A percentile compares a stretch with the other conserved stretches of the same genome.
phyloP scores from a whole-genome alignment of 23 tunicate genomes.

The Halocynthia roretzi region DNA sequence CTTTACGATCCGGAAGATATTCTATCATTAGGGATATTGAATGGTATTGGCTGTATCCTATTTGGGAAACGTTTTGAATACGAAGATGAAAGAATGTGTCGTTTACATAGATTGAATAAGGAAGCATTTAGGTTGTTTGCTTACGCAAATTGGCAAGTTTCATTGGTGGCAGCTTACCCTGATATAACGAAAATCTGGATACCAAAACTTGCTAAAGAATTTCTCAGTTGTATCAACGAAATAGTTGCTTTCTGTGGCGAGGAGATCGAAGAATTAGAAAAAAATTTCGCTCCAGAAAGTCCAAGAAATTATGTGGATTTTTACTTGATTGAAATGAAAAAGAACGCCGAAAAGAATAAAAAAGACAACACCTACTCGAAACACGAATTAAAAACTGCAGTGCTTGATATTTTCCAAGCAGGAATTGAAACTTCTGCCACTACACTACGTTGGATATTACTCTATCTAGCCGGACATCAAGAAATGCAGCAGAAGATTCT shows the following conservation, averaged over 20 bases:
- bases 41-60: not conserved
- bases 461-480: slow-evolving; percentile 9
- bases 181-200: slow-evolving; percentile 6
- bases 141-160: not conserved
- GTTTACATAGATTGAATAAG: not conserved
- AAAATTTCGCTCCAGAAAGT: not conserved
- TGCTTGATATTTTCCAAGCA: slow-evolving; percentile 25
- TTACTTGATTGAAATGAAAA: slow-evolving; percentile 9
- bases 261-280: too few species aligned
- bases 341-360: too few species aligned
- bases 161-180: slow-evolving; percentile 2
- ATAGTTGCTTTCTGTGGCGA: too few species aligned
- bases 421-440: slow-evolving; percentile 23
- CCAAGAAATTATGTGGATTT: slow-evolving; percentile 23
- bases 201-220: not conserved
- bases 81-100: not conserved
- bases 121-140: not conserved
- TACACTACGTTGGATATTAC: slow-evolving; percentile 15
- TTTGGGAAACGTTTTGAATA: not conserved
- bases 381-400: not conserved
- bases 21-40: slow-evolving; percentile 2
- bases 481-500: not conserved
- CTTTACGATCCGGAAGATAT: too few species aligned
- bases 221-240: not conserved
- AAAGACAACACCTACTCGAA: not conserved